Percentiles rank a stretch among this genome's conserved stretches.
Conservation (phyloP, 1,140 invertebrate genomes). For the Nixonia krombeini region DNA sequence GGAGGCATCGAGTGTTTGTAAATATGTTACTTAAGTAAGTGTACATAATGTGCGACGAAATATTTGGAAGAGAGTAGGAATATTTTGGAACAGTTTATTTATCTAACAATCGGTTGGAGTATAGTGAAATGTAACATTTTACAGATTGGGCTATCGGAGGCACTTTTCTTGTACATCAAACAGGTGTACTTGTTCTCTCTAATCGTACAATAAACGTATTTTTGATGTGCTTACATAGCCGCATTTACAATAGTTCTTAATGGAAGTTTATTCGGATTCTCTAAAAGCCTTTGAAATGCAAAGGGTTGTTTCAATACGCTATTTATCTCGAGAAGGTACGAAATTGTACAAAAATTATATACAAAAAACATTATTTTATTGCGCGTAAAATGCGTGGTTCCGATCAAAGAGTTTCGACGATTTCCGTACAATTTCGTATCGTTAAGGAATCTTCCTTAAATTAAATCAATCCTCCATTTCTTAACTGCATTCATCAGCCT, state of each 20-base stretch:
- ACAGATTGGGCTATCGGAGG: constrained; percentile 44
- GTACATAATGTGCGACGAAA: constrained; percentile 32
- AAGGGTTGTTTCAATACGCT: constrained; percentile 14
- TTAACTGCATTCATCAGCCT: neutral
- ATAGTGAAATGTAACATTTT: constrained; percentile 49
- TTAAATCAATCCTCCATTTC: neutral
- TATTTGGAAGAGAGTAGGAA: constrained; percentile 30
- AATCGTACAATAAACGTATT: constrained; percentile 64
- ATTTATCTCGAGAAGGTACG: constrained; percentile 11
- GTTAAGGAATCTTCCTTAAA: neutral
- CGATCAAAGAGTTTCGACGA: neutral
- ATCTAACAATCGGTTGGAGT: constrained; percentile 44
- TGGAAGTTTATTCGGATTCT: constrained; percentile 40
- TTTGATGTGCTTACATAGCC: constrained; percentile 60
- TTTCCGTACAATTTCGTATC: too few relatives aligned
- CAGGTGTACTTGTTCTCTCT: constrained; percentile 44
- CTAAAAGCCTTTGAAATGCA: constrained; percentile 33
- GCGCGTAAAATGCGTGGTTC: too few relatives aligned
- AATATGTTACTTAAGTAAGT: constrained; percentile 9
- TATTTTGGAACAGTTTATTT: constrained; percentile 59
- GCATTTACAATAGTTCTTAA: constrained; percentile 26
- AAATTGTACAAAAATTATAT: too few relatives aligned
- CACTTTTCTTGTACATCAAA: constrained; percentile 54
- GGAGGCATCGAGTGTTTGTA: neutral
- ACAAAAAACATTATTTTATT: too few relatives aligned